These are phyloP conservation scores for Megamerina dolium DNA, from an alignment of 2,888 invertebrate genomes.

Conservation along the genomic window DNA sequence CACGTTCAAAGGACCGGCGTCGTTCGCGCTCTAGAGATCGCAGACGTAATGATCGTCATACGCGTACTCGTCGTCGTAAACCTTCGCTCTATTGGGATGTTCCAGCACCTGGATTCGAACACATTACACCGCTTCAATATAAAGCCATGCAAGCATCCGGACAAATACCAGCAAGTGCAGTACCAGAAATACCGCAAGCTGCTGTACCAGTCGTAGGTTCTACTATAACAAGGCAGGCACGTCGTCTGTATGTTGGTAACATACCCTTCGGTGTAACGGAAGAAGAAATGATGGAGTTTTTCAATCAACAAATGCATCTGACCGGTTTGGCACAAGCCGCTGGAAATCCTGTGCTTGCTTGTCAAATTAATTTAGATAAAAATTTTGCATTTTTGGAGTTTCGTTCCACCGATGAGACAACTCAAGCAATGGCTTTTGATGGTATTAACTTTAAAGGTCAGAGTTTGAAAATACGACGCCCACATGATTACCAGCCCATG, in stretches of 20 bases:
- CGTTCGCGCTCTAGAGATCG: conserved; percentile 44
- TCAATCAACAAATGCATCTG: conserved; percentile 97
- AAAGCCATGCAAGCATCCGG: conserved; percentile 86
- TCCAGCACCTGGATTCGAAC: conserved; percentile 95
- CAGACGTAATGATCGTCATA: conserved; percentile 22
- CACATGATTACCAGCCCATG: conserved; percentile 98
- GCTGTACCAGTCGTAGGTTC: conserved; percentile 96
- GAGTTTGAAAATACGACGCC: conserved; percentile 93
- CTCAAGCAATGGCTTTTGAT: conserved; percentile 99
- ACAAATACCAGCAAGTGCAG: conserved; percentile 90
- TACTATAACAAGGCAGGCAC: conserved; percentile 90
- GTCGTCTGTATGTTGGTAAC: conserved; percentile 92
- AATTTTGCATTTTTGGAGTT: conserved; percentile 99
- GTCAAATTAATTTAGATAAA: conserved; percentile 98
- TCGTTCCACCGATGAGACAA: conserved; percentile 94
- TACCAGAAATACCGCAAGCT: conserved; percentile 88
- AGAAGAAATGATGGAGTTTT: conserved; percentile 98
- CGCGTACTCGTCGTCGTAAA: conserved; percentile 68
- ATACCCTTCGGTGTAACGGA: conserved; percentile 98
- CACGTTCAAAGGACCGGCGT: conserved; percentile 52
- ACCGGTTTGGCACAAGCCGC: conserved; percentile 95
- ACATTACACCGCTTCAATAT: conserved; percentile 93
- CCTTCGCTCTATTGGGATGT: conserved; percentile 98
- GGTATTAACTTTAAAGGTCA: conserved; percentile 98
- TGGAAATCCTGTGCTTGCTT: conserved; percentile 96